A percentile compares a stretch with the other conserved stretches of the same genome.
phyloP scores from a whole-genome alignment of 2,797 vertebrate genomes.

The Ceyx erithaca region DNA sequence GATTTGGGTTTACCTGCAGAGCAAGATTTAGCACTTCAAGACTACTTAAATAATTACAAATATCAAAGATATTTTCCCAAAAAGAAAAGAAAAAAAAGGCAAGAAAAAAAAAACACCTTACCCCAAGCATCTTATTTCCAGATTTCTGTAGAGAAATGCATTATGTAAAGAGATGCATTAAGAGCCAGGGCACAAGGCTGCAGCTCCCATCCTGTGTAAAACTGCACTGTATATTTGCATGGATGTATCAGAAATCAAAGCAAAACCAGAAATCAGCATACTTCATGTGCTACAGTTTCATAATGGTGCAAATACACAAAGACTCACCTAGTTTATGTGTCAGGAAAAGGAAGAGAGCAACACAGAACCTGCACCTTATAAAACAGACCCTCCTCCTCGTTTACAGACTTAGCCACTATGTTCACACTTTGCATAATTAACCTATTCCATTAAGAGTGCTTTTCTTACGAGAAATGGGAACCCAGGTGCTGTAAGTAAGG shows the following conservation, averaged over 20 bases:
- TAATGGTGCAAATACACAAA: background rate
- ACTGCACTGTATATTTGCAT: background rate
- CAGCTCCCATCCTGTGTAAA: background rate
- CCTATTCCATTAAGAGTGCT: conserved; percentile 14
- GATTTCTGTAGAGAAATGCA: background rate
- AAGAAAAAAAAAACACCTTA: background rate
- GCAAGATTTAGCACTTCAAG: background rate
- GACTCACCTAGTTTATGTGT: background rate
- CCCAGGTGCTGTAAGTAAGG: background rate
- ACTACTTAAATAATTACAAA: background rate
- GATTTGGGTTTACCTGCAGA: background rate
- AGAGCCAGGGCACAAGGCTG: background rate
- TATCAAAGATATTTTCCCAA: background rate
- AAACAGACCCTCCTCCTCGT: conserved; percentile 5
- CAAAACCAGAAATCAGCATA: background rate
- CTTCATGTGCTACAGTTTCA: background rate
- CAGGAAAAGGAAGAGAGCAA: background rate
- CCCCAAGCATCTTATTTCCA: background rate
- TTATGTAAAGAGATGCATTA: background rate
- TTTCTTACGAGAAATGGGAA: conserved; percentile 16
- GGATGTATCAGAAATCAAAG: background rate
- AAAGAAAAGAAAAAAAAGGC: background rate
- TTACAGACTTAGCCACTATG: background rate
- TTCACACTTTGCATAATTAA: conserved; percentile 15
- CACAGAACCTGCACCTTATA: background rate